Base-by-base conservation (phyloP, 1,140 invertebrate genomes). In the Matsumurasca onukii region DNA sequence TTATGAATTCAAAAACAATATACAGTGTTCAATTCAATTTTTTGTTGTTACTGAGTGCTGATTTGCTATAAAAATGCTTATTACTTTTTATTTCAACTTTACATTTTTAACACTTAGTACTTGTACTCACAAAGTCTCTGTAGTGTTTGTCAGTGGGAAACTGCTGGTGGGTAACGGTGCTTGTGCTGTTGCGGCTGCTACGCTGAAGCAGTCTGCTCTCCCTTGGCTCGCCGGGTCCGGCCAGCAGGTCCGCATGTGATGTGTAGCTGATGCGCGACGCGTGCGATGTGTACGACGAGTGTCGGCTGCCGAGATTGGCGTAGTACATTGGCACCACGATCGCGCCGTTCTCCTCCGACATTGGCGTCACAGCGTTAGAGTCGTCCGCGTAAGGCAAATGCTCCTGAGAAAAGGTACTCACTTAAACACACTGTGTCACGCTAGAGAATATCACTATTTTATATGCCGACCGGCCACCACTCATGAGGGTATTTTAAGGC, bases 321-420 rank as follows among this genome's bases (percentile, higher is more conserved):
- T 76, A 76, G 79, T 94, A 94, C 74, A 93, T 88, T 5, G 94
- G 92, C 71, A 97, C 91, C 73, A 96, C 91, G 79, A 96, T 95
- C 73, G 93, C 93, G 73, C 94, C 94, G 79, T 96, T 97, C 80
- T 98, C 95, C 83, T 98, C 97, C 63, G 94, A 97, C 92, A 97
- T 97, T 15, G 97, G 97, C 52, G 96, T 98, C 1, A 98, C 96
- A 61, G 96, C 97, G 77, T 95, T 95, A 55, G 95, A 98, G 80
- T 98, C 96, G 79, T 98, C 97, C 29, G 95, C 96, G 80, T 95
- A 98, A 17, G 97, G 97, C 75, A 98, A 86, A 80, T 98, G 94
- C 82, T 97, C 94, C 80, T 97, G 92, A 30, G 72, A 70, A 72
- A 61, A 71, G 70, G 48, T 25, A 48, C 34, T 62, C 69, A 70